These are phyloP conservation scores for Allygus modestus DNA, from an alignment of 2,888 invertebrate genomes.

Conservation along the genomic window DNA sequence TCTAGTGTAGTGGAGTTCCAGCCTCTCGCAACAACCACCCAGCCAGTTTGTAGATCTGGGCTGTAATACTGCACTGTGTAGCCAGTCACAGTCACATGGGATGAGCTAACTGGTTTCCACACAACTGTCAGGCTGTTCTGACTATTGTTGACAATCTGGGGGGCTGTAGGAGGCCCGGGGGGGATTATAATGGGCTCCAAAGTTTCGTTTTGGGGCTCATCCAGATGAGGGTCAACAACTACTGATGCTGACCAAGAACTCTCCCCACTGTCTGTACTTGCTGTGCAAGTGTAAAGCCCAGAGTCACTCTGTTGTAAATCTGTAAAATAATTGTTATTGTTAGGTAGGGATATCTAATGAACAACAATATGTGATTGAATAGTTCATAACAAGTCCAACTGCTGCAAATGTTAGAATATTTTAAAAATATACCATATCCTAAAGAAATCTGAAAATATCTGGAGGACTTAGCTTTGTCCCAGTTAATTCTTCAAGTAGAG, in stretches of 20 bases:
- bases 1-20: conserved; percentile 83
- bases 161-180: conserved; percentile 75
- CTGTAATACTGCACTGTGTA: conserved; percentile 88
- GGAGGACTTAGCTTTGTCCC: too few relatives aligned
- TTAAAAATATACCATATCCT: too few relatives aligned
- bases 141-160: conserved; percentile 75
- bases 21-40: conserved; percentile 83
- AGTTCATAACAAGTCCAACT: too few relatives aligned
- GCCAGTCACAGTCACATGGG: conserved; percentile 74
- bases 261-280: conserved; percentile 89
- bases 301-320: conserved; percentile 86
- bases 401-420: too few relatives aligned
- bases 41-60: conserved; percentile 86
- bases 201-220: conserved; percentile 75
- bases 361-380: too few relatives aligned
- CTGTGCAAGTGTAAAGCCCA: conserved; percentile 89
- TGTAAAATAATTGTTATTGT: conserved; percentile 72
- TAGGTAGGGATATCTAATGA: too few relatives aligned
- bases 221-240: conserved; percentile 76
- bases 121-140: conserved; percentile 69
- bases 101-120: conserved; percentile 70
- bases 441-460: too few relatives aligned
- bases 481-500: too few relatives aligned
- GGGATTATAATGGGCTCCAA: conserved; percentile 73
- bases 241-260: conserved; percentile 88